phyloP scores from a whole-genome alignment of 1,140 invertebrate genomes.

The Diorhabda carinulata region DNA sequence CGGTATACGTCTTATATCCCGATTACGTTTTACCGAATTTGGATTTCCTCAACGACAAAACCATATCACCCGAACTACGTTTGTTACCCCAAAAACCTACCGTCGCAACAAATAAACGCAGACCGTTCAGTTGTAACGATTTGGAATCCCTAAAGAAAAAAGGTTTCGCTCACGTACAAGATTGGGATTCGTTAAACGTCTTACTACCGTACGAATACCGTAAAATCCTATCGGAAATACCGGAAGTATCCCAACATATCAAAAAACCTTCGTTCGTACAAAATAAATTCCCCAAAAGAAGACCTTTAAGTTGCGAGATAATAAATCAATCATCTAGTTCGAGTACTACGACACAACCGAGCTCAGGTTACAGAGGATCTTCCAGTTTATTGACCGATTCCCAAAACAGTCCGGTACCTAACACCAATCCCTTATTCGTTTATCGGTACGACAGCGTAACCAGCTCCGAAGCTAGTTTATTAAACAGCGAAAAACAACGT shows the following conservation, averaged over 20 bases:
- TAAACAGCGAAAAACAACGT: constrained; percentile 52
- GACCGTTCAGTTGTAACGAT: constrained; percentile 79
- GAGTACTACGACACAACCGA: constrained; percentile 72
- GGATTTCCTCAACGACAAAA: constrained; percentile 70
- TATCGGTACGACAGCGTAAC: constrained; percentile 76
- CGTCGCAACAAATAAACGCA: constrained; percentile 36
- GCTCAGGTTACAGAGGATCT: constrained; percentile 79
- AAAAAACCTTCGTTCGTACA: constrained; percentile 65
- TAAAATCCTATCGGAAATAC: constrained; percentile 69
- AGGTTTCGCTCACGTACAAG: constrained; percentile 77
- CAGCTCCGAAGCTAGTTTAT: constrained; percentile 62
- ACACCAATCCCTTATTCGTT: constrained; percentile 68
- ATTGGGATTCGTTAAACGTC: constrained; percentile 88
- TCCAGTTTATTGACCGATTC: constrained; percentile 78
- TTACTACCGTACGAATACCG: constrained; percentile 78
- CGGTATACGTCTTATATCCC: constrained; percentile 86
- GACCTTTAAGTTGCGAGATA: constrained; percentile 62
- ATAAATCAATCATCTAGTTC: constrained; percentile 64
- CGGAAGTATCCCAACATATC: constrained; percentile 64
- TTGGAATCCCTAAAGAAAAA: constrained; percentile 74
- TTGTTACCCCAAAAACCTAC: constrained; percentile 43
- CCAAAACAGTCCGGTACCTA: constrained; percentile 57
- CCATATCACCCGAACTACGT: constrained; percentile 53
- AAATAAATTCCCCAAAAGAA: constrained; percentile 54
- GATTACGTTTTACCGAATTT: constrained; percentile 88